Conservation (phyloP, 2,797 vertebrate species). For the Anisognathus igniventris region DNA sequence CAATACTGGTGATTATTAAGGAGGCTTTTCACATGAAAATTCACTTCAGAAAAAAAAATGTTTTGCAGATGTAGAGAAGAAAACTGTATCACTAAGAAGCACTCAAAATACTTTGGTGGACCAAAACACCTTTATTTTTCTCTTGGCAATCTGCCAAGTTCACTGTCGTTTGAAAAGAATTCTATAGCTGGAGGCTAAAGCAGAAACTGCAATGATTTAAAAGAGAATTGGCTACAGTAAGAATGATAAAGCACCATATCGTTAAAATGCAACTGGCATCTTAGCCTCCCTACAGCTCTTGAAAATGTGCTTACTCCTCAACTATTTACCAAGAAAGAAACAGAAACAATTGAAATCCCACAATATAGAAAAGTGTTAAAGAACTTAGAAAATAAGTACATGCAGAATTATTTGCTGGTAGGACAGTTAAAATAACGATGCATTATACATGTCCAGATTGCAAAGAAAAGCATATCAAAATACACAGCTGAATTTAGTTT, state of each 20-base stretch:
- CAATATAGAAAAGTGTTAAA: slow-evolving; percentile 73
- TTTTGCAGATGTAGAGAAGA: slow-evolving; percentile 82
- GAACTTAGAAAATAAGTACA: slow-evolving; percentile 43
- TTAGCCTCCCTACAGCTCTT: slow-evolving; percentile 80
- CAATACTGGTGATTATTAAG: slow-evolving; percentile 81
- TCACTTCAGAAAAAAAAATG: slow-evolving; percentile 75
- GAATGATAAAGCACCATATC: slow-evolving; percentile 81
- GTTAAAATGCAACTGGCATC: slow-evolving; percentile 89
- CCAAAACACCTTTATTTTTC: slow-evolving; percentile 82
- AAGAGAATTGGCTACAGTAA: slow-evolving; percentile 88
- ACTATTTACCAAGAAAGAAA: slow-evolving; percentile 78
- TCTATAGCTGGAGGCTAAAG: slow-evolving; percentile 84
- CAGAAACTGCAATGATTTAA: slow-evolving; percentile 86
- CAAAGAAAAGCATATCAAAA: slow-evolving; percentile 45
- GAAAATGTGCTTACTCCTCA: slow-evolving; percentile 81
- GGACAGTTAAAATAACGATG: slow-evolving; percentile 63
- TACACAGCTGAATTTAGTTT: neutral
- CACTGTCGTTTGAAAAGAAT: slow-evolving; percentile 84
- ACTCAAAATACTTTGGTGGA: slow-evolving; percentile 81
- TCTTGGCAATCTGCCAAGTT: slow-evolving; percentile 80
- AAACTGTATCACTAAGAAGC: slow-evolving; percentile 81
- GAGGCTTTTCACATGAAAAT: slow-evolving; percentile 83
- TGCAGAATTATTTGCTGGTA: slow-evolving; percentile 64
- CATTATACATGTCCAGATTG: slow-evolving; percentile 37
- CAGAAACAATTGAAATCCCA: slow-evolving; percentile 77